Evolutionary conservation across 2,797 vertebrate genomes (phyloP).

Genomic region (Brotula barbata): DNA sequence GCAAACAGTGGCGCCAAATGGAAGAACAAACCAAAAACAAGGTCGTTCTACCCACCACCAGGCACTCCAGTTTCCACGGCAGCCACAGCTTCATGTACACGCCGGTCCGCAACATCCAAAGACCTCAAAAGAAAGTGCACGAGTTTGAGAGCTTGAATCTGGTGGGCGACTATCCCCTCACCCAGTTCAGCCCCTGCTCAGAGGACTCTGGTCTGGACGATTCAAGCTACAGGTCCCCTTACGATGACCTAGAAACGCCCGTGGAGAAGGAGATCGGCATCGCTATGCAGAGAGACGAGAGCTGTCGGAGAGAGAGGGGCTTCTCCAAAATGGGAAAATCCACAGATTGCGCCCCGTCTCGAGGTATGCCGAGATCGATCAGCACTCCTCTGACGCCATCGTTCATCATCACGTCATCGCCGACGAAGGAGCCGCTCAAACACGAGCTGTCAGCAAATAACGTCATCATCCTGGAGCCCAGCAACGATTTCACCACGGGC

Average conservation of each 20-base stretch:
- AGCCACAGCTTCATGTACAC: conserved; percentile 83
- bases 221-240: conserved; percentile 78
- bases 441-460: conserved; percentile 74
- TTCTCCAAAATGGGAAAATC: conserved; percentile 74
- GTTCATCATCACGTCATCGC: conserved; percentile 80
- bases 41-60: conserved; percentile 65
- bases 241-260: conserved; percentile 77
- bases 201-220: conserved; percentile 82
- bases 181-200: conserved; percentile 81
- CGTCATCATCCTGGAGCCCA: conserved; percentile 76
- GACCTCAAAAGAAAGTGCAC: conserved; percentile 68
- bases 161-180: conserved; percentile 71
- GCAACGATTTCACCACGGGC: conserved; percentile 59
- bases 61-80: conserved; percentile 69
- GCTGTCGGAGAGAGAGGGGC: conserved; percentile 70
- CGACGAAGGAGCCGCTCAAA: conserved; percentile 71
- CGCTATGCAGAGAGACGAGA: conserved; percentile 77
- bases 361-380: conserved; percentile 71
- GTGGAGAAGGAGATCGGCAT: conserved; percentile 79
- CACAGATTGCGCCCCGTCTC: conserved; percentile 72
- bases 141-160: conserved; percentile 74
- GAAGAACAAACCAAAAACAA: conserved; percentile 80
- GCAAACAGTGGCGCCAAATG: conserved; percentile 82
- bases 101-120: conserved; percentile 80
- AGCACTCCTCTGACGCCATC: conserved; percentile 77